Percentiles rank a stretch among this genome's conserved stretches.
Evolutionary conservation across 2,113 vertebrate species (phyloP).

Genomic region (Scortum barcoo): DNA sequence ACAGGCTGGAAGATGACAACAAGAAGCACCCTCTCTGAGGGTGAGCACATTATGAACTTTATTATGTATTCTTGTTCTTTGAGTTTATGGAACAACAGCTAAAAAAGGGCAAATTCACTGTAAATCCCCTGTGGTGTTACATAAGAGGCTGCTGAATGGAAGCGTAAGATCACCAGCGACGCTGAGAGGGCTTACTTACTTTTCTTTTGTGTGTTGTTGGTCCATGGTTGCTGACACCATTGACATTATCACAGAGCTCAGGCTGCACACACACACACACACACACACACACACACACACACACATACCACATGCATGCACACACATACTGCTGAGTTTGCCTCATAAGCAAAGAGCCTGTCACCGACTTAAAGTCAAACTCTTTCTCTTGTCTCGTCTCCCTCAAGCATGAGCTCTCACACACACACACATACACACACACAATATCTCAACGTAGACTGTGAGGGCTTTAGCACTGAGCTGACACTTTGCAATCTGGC

Average conservation of each 20-base stretch:
- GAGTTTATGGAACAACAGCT: conserved; percentile 19
- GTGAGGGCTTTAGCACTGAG: conserved; percentile 75
- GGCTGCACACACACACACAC: conserved; percentile 19
- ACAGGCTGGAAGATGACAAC: not conserved
- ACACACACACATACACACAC: conserved; percentile 39
- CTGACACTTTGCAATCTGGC: conserved; percentile 80
- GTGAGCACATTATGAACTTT: not conserved
- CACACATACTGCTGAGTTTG: conserved; percentile 59
- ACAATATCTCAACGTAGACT: conserved; percentile 38
- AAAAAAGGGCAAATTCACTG: conserved; percentile 25
- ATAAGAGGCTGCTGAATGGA: conserved; percentile 39
- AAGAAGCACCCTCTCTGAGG: not conserved
- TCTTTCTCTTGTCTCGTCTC: conserved; percentile 43
- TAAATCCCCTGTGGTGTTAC: conserved; percentile 55
- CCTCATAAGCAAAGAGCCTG: conserved; percentile 55
- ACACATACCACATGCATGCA: not conserved
- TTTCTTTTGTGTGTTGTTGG: conserved; percentile 55
- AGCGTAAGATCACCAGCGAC: conserved; percentile 60
- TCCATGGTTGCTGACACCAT: conserved; percentile 62
- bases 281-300: conserved; percentile 29
- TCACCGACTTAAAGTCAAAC: conserved; percentile 66
- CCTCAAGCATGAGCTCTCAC: conserved; percentile 26
- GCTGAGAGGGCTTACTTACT: conserved; percentile 59
- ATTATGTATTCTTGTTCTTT: conserved; percentile 7
- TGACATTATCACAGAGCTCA: conserved; percentile 65